Evolutionary conservation across 2,888 invertebrate species (phyloP), one percentile per base, ranked within the genome.

Genomic region (Thera britannica): DNA sequence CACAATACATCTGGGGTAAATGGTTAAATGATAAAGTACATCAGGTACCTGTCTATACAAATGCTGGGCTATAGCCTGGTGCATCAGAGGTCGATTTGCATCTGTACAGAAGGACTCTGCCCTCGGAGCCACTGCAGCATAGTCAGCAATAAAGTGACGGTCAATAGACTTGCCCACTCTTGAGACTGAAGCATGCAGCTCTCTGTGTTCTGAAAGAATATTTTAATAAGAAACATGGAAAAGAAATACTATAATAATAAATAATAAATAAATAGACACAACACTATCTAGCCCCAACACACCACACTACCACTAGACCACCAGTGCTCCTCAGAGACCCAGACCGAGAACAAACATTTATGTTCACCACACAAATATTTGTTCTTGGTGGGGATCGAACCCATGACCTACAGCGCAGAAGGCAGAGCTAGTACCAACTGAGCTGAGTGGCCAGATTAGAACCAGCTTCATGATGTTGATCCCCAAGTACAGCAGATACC

Each of bases 151-250:
- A 83, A 99, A 99, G 91, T 98, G 98, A 80, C 98, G 96, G 86
- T 99, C 99, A 77, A 99, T 98, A 0, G 98, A 97, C 93, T 99
- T 99, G 61, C 99, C 99, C 59, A 99, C 98, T 94, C 98, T 97
- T 0, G 99, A 99, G 3, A 97, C 97, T 60, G 93, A 91, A 9
- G 93, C 93, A 71, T 94, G 94, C 1, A 93, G 81, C 72, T 94
- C 94, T 61, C 94, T 83, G 72, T 94, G 94, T 60, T 94, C 94
- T 94, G 78, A 52, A 82, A 82, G 36, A 49, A 44, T 34, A 2
- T 34, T 34, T 46, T 46, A 9, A 7, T 46, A 46, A 6, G 6
- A 6, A 46, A 9, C 44, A 9, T 2, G 6, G 8, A 46, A 1
- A 46, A 46, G 44, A 46, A 8, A 8, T 2, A 46, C 2, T 2